A percentile compares a stretch with the other conserved stretches of the same genome.
Evolutionary conservation across 1,140 invertebrate genomes (phyloP).

Genomic region (Rhyzopertha dominica): DNA sequence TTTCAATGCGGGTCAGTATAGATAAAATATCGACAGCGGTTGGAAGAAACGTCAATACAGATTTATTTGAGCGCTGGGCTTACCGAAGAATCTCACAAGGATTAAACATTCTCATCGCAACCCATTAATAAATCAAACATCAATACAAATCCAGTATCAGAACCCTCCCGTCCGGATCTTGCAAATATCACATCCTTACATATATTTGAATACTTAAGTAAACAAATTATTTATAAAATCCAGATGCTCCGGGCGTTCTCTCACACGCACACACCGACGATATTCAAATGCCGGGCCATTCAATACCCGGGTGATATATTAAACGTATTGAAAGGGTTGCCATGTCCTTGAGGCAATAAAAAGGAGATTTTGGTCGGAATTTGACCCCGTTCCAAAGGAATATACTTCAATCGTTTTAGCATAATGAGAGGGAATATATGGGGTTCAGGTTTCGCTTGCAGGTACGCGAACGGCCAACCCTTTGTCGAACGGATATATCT

Average conservation of each 20-base stretch:
- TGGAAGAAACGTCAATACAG: no score
- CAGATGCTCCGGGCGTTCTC: background rate
- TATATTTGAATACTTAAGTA: constrained; percentile 14
- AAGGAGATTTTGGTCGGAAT: constrained; percentile 16
- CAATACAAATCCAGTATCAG: constrained; percentile 13
- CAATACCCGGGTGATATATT: constrained; percentile 11
- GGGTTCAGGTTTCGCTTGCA: no score
- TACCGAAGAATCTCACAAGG: constrained; percentile 13
- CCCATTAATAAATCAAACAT: constrained; percentile 16
- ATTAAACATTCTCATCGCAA: constrained; percentile 3
- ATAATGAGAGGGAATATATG: no score
- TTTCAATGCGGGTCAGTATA: constrained; percentile 10
- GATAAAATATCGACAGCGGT: constrained; percentile 8
- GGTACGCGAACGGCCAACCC: no score
- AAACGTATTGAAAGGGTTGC: constrained; percentile 10
- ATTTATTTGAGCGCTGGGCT: no score
- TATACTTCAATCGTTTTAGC: no score
- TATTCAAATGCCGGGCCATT: background rate
- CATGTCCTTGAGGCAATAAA: constrained; percentile 13
- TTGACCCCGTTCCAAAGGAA: constrained; percentile 6
- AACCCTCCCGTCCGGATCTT: constrained; percentile 6
- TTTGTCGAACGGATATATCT: no score
- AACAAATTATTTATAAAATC: constrained; percentile 13
- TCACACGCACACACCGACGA: constrained; percentile 6
- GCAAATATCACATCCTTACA: constrained; percentile 9